A percentile compares a stretch with the other conserved stretches of the same genome.
These are phyloP conservation scores for Petrocephalus microphthalmus DNA, from an alignment of 2,113 vertebrate genomes.

Conservation along the genomic window DNA sequence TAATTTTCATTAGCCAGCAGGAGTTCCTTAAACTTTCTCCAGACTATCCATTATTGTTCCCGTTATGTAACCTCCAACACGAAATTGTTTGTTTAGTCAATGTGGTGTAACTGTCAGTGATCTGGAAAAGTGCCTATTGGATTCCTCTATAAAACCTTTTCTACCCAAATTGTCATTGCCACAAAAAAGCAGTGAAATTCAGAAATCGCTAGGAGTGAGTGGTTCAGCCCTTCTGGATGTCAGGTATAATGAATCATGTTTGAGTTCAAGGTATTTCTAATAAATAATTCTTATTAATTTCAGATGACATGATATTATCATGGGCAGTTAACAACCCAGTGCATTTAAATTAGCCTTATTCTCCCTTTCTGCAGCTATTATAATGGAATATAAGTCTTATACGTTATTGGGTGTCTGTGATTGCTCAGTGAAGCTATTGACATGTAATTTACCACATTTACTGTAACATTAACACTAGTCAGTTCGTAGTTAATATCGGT, in stretches of 20 bases:
- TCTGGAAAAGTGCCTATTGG: not conserved
- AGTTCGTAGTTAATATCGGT: not conserved
- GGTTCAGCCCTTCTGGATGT: not conserved
- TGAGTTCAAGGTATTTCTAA: not conserved
- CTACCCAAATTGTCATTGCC: not conserved
- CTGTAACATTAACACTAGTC: not conserved
- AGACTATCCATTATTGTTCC: not conserved
- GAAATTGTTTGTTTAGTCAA: not conserved
- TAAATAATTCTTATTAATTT: not conserved
- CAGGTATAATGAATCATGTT: not conserved
- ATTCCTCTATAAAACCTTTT: not conserved
- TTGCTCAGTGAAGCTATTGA: not conserved
- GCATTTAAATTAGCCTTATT: not conserved
- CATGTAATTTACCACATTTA: not conserved
- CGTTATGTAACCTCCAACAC: not conserved
- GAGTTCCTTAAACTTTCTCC: not conserved
- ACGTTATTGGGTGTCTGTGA: not conserved
- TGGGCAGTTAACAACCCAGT: not conserved
- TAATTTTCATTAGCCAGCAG: not conserved
- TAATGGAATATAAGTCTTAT: not conserved
- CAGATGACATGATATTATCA: not conserved
- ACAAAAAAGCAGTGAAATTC: not conserved
- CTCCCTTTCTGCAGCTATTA: not conserved
- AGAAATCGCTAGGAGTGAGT: not conserved
- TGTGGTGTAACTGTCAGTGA: not conserved